phyloP scores from a whole-genome alignment of 2,797 vertebrate species.

The Pteropus rufus region DNA sequence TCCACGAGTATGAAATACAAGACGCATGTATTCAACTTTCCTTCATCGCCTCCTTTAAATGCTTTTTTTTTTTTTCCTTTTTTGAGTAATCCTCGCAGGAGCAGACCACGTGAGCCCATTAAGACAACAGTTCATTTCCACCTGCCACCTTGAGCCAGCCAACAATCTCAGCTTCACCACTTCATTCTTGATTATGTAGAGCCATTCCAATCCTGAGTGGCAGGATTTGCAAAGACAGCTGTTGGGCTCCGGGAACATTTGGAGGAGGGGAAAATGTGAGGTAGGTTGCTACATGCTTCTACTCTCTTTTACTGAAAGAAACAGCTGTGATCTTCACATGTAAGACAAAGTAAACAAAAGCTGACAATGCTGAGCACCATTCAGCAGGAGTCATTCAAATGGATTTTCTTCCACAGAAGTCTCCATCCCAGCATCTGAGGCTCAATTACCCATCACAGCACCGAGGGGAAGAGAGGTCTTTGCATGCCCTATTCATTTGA shows the following conservation, averaged over 20 bases:
- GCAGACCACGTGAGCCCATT: constrained; percentile 55
- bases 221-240: constrained; percentile 81
- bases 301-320: constrained; percentile 62
- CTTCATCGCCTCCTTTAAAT: background rate
- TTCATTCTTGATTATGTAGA: constrained; percentile 76
- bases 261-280: constrained; percentile 15
- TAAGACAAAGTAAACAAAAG: constrained; percentile 58
- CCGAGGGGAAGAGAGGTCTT: background rate
- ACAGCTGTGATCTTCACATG: constrained; percentile 46
- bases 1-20: constrained; percentile 37
- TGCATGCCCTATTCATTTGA: background rate
- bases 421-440: background rate
- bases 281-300: constrained; percentile 37
- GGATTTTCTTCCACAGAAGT: constrained; percentile 3
- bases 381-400: constrained; percentile 1
- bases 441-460: rapidly evolving
- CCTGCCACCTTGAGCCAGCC: constrained; percentile 70
- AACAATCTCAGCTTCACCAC: constrained; percentile 63
- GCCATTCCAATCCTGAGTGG: constrained; percentile 80
- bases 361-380: constrained; percentile 23
- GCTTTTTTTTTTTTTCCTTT: background rate
- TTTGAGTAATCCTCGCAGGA: constrained; percentile 44
- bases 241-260: constrained; percentile 56
- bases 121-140: constrained; percentile 72
- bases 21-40: background rate